Conservation (phyloP, 2,888 invertebrate genomes). For the Agonopterix heracliana region DNA sequence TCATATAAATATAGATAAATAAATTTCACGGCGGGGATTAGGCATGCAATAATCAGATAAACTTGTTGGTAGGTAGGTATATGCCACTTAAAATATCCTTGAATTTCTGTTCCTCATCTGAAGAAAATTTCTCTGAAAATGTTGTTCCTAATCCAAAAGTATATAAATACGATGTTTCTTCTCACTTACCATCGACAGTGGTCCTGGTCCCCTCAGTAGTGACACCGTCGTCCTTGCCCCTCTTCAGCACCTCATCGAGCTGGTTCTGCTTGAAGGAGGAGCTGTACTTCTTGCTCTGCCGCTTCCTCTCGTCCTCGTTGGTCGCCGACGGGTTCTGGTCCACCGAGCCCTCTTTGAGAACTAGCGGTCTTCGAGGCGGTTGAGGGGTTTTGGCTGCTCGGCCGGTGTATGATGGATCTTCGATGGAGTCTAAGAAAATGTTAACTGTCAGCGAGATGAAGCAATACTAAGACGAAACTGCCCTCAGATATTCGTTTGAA, state of each 20-base stretch:
- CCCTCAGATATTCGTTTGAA: too few relatives aligned
- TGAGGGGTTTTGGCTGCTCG: constrained; percentile 32
- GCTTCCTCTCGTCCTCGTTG: constrained; percentile 52
- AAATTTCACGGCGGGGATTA: too few relatives aligned
- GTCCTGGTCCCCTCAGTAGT: constrained; percentile 45
- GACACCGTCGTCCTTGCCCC: constrained; percentile 25
- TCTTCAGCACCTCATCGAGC: constrained; percentile 49
- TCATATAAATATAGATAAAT: too few relatives aligned
- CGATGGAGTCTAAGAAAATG: constrained; percentile 35
- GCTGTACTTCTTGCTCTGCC: constrained; percentile 69
- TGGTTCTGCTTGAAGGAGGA: constrained; percentile 61
- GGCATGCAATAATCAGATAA: too few relatives aligned
- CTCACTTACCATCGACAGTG: constrained; percentile 37
- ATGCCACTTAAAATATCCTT: too few relatives aligned
- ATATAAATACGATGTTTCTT: too few relatives aligned
- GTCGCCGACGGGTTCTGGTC: constrained; percentile 65
- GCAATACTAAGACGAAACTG: too few relatives aligned
- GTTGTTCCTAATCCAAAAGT: too few relatives aligned
- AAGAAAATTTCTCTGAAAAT: too few relatives aligned
- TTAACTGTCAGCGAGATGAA: too few relatives aligned
- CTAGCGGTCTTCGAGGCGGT: constrained; percentile 50
- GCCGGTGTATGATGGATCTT: constrained; percentile 46
- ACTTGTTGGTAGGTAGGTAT: too few relatives aligned
- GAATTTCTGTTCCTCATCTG: too few relatives aligned
- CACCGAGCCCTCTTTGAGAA: constrained; percentile 39